Conservation (phyloP, 1,140 invertebrate genomes). For the Matsumurasca onukii region DNA sequence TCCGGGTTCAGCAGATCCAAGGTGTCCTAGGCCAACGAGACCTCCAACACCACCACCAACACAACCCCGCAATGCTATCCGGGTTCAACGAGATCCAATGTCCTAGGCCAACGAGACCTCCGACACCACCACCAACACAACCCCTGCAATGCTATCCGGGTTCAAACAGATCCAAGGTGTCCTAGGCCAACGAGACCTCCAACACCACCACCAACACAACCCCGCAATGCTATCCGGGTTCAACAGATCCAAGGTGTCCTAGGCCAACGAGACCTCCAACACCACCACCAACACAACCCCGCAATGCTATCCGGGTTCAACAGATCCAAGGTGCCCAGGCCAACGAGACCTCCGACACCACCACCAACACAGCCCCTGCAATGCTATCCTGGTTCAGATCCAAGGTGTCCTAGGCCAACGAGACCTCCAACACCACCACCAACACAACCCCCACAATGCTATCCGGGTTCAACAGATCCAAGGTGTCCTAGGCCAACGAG, state of each 20-base stretch:
- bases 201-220: constrained; percentile 35
- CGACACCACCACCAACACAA: constrained; percentile 38
- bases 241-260: constrained; percentile 51
- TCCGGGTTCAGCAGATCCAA: no score
- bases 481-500: no score
- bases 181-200: constrained; percentile 34
- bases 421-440: constrained; percentile 38
- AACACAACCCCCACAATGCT: constrained; percentile 34
- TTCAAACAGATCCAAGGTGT: constrained; percentile 43
- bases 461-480: no score
- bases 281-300: constrained; percentile 45
- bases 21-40: no score
- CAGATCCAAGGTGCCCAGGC: constrained; percentile 45
- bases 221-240: constrained; percentile 50
- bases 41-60: no score
- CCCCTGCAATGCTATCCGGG: constrained; percentile 40
- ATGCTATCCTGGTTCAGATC: constrained; percentile 46
- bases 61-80: no score
- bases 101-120: no score
- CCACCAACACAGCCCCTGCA: constrained; percentile 33
- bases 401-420: constrained; percentile 45
- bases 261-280: no score
- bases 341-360: constrained; percentile 23
- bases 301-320: constrained; percentile 45
- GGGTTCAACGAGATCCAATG: no score